These are phyloP conservation scores for Melanotaenia maccullochi DNA, from an alignment of 2,797 vertebrate species.

Conservation along the genomic window DNA sequence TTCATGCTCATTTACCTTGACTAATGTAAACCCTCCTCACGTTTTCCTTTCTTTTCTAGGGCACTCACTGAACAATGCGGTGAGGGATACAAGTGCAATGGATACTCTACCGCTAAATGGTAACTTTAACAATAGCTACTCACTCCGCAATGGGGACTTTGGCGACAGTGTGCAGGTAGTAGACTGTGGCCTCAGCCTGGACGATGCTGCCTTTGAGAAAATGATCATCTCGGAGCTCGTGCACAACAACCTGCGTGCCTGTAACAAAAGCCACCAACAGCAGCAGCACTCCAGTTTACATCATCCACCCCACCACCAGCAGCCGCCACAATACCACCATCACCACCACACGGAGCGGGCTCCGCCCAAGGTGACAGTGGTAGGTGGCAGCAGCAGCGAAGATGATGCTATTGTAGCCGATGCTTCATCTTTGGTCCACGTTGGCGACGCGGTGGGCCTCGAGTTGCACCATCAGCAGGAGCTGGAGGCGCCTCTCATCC, in stretches of 20 bases:
- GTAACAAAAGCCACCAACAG: slow-evolving; percentile 90
- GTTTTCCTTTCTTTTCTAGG: slow-evolving; percentile 87
- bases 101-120: slow-evolving; percentile 99
- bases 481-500: slow-evolving; percentile 96
- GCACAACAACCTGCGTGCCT: slow-evolving; percentile 97
- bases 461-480: slow-evolving; percentile 91
- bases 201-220: slow-evolving; percentile 98
- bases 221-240: slow-evolving; percentile 99
- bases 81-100: slow-evolving; percentile 99
- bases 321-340: slow-evolving; percentile 87
- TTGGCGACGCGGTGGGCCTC: slow-evolving; percentile 84
- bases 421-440: slow-evolving; percentile 92
- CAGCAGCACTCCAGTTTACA: slow-evolving; percentile 88
- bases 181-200: slow-evolving; percentile 98
- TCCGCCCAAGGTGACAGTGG: slow-evolving; percentile 88
- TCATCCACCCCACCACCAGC: slow-evolving; percentile 84
- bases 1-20: slow-evolving; percentile 34
- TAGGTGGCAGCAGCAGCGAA: slow-evolving; percentile 87
- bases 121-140: slow-evolving; percentile 99
- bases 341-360: slow-evolving; percentile 91
- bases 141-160: slow-evolving; percentile 95
- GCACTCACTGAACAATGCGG: slow-evolving; percentile 98
- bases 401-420: slow-evolving; percentile 91
- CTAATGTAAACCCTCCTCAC: slow-evolving; percentile 70
- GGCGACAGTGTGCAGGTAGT: slow-evolving; percentile 93